Evolutionary conservation across 2,113 vertebrate species (phyloP), one percentile per base, ranked within the genome.

Genomic region (Chaetodon trifascialis): DNA sequence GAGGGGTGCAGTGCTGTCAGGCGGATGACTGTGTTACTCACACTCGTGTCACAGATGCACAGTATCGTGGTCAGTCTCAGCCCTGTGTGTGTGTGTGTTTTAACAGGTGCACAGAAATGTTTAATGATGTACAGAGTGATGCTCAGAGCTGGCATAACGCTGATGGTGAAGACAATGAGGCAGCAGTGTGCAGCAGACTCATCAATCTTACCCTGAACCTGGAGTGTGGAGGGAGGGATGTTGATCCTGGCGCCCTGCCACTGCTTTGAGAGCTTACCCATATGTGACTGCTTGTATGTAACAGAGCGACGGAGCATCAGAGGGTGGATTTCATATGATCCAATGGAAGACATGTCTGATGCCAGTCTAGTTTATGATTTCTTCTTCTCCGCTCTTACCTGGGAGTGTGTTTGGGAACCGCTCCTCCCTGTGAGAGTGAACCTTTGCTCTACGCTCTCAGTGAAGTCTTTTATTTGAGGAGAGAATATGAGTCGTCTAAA

Each of bases 231-330:
- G 76, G 84, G 71, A 81, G 67, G 34, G 69, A 82, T 91, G 92
- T 92, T 94, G 83, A 86, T 67, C 75, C 81, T 92, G 91, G 90
- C 86, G 2, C 42, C 0, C 11, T 55, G 75, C 80, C 85, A 7
- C 64, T 30, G 56, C 74, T 79, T 17, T 76, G 78, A 86, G 49
- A 78, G 63, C 21, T 86, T 75, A 76, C 60, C 58, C 85, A 84
- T 88, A 59, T 86, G 81, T 75, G 82, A 63, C 54, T 65, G 73
- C 80, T 34, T 72, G 62, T 44, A 44, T 73, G 73, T 72, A 52
- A 71, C 7, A 40, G 17, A 85, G 79, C 8, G 51, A 73, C 44
- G 59, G 82, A 59, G 80, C 72, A 72, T 84, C 82, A 74, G 40
- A 59, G 1, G 38, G 68, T 82, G 30, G 66, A 80, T 79, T 83